A percentile compares a stretch with the other conserved stretches of the same genome.
Conservation (phyloP, 2,113 vertebrate species). For the Proteles cristata region DNA sequence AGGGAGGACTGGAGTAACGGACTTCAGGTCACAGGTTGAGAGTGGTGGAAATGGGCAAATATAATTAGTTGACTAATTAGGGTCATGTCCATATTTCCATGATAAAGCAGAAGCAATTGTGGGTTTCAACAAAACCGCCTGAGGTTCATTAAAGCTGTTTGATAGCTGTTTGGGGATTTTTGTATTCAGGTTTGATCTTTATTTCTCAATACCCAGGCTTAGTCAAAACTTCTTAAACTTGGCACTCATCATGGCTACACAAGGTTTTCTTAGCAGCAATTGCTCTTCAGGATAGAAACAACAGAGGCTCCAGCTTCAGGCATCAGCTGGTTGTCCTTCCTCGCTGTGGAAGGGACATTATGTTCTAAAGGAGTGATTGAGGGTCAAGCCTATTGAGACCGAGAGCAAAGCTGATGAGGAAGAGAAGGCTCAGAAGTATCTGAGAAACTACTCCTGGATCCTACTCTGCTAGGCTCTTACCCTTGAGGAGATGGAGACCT, state of each 20-base stretch:
- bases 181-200: constrained; percentile 54
- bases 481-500: not conserved
- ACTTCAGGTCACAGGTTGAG: constrained; percentile 26
- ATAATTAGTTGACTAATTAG: constrained; percentile 67
- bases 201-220: constrained; percentile 55
- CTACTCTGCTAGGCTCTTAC: not conserved
- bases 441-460: not conserved
- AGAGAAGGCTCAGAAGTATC: not conserved
- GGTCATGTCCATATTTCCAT: constrained; percentile 4
- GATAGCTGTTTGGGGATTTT: constrained; percentile 44
- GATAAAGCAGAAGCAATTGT: constrained; percentile 52
- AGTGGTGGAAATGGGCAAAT: constrained; percentile 33
- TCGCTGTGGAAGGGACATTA: not conserved
- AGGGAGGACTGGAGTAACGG: constrained; percentile 7
- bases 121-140: constrained; percentile 50
- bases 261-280: constrained; percentile 49
- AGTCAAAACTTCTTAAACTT: constrained; percentile 51
- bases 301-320: not conserved
- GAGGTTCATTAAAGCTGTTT: constrained; percentile 52
- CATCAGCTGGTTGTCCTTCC: not conserved
- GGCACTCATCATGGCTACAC: not conserved
- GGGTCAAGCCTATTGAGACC: not conserved
- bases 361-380: not conserved
- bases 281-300: constrained; percentile 21
- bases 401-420: not conserved